Evolutionary conservation across 2,113 vertebrate genomes (phyloP), one percentile per base, ranked within the genome.

Genomic region (Erpornis zantholeuca): DNA sequence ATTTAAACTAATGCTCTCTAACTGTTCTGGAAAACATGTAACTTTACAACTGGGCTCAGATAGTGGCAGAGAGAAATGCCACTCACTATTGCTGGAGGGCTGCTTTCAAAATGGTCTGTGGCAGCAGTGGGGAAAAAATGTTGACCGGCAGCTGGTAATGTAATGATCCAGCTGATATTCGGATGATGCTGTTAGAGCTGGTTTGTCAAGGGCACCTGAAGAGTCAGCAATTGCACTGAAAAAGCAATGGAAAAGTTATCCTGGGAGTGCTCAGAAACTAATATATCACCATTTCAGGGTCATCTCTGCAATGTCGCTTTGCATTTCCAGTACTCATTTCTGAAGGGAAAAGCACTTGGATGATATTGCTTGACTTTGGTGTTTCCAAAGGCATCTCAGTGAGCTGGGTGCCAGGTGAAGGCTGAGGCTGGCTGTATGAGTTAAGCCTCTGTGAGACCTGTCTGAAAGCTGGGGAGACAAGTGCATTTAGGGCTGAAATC

Each of bases 21-120:
- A 94, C 73, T 53, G 60, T 96, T 96, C 96, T 95, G 84, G 94
- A 96, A 96, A 89, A 86, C 72, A 40, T 6, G 1, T 11, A 60
- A 71, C 70, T 87, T 92, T 86, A 28, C 64, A 86, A 36, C 24
- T 20, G 71, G 44, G 15, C 31, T 86, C 18, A 19, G 36, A 82
- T 29, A 87, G 54, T 20, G 40, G 23, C 63, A 78, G 36, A 53
- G 79, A 94, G 83, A 80, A 80, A 69, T 44, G n/a, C 28, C 33
- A 49, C 23, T 17, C 72, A 31, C 42, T 56, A 0, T 35, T 69
- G 77, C 40, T 68, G 63, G 52, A 94, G 16, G 13, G 52, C 68
- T 81, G 40, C 22, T 89, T 73, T 82, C 42, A 60, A 64, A 61
- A 64, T 63, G 38, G 12, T 56, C 27, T 59, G 38, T 16, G 18